Base-by-base conservation (phyloP, 2,113 vertebrate species). In the Passer montanus region DNA sequence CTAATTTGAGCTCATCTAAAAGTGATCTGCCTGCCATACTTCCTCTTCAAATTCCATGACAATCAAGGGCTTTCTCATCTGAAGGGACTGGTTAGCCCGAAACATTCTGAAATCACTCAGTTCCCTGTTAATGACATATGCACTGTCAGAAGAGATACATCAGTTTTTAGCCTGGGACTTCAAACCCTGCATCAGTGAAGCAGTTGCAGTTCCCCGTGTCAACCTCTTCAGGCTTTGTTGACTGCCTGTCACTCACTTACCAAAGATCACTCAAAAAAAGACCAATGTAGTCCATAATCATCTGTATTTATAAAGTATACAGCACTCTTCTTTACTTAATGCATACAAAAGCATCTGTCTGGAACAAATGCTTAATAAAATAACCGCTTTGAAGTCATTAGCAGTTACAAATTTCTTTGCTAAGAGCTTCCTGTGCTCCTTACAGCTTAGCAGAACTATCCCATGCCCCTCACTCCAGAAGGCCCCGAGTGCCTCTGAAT, bases 111-210 rank as follows among this genome's bases (percentile, higher is more conserved):
- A 76, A 92, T 78, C 72, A 66, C 55, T 86, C 70, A 86, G 50
- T 75, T n/a, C 47, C 19, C 73, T 70, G 28, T 88, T 87, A 86
- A 84, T 50, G 44, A 81, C 85, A 94, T 80, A 91, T 37, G 75
- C 59, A 76, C 47, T 94, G 83, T 84, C 95, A 93, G 53, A 92
- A 93, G 60, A 92, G 21, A 95, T 86, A 43, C 2, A 66, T 87
- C 78, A 74, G 39, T 30, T 95, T 96, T 92, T 78, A 93, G 90
- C 85, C 85, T 74, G 60, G 22, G 41, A 87, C 68, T 85, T 90
- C 12, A 92, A 92, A 88, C 20, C 21, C 41, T 41, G 26, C 43
- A 64, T 78, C 90, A 93, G 7, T 44, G 47, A 86, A 92, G 64
- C 46, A 68, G 68, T 31, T 87, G 64, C 46, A 68, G 68, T 31